Base-by-base conservation (phyloP, 2,888 invertebrate genomes). In the Orchesellides sinensis region DNA sequence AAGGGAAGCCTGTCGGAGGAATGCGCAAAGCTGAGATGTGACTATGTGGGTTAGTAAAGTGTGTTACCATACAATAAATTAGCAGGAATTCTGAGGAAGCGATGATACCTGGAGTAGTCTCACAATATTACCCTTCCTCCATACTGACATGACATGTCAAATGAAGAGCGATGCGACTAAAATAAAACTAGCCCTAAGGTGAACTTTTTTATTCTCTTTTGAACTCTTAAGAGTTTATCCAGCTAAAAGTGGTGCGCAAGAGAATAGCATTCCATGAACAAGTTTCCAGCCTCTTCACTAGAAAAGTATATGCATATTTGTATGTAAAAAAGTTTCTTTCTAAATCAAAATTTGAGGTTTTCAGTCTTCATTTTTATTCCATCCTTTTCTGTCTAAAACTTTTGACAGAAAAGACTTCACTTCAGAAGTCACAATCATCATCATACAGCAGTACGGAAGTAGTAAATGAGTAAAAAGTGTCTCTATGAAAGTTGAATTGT, bases 331-430 rank as follows among this genome's bases (percentile, higher is more conserved):
- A 40, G 40, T 40, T 40, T 40, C 63, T 73, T 63, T 61, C 23
- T 66, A 75, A 75, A 75, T 75, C 77, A 77, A 66, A 77, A 77
- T 77, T 77, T 68, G 77, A 68, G 66, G 68, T 59, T 68, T 77
- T 77, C 77, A 68, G 59, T 77, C 77, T 77, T 77, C 77, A 77
- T 77, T 68, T 77, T 68, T 75, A 75, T 66, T 75, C 66, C 75
- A 75, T 65, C 75, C 66, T 75, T 59, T 77, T 47, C 68, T 75
- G 52, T 66, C 77, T 32, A 47, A 77, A 68, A 68, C 68, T 74
- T 77, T 75, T 75, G 75, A 65, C 75, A 75, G 75, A 40, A 63
- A 68, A 59, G 68, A 40, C 56, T 66, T 54, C 77, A 77, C 66
- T 68, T 59, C 59, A 66, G 59, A 54, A 47, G 23, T 40, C 56